Evolutionary conservation across 2,888 invertebrate genomes (phyloP).

Genomic region (Drosophila lacicola): DNA sequence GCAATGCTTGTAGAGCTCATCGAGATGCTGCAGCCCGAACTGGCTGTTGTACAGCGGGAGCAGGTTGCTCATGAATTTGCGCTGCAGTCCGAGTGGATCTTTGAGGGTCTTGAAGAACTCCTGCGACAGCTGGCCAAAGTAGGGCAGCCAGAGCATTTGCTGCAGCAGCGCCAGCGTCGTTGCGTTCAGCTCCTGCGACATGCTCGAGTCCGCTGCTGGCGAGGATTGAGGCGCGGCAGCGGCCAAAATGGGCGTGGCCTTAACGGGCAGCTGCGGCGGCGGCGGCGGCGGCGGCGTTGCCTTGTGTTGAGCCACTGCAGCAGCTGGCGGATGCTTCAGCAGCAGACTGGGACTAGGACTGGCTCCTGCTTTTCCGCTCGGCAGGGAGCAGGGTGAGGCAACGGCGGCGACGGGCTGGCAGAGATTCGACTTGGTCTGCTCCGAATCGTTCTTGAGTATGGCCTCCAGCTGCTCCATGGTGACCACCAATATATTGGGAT

Average conservation of each 20-base stretch:
- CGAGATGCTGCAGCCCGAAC: slow-evolving; percentile 68
- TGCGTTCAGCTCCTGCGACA: slow-evolving; percentile 89
- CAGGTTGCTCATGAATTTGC: slow-evolving; percentile 75
- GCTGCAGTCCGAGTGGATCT: slow-evolving; percentile 72
- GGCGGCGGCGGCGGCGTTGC: slow-evolving; percentile 4
- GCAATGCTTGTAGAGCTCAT: slow-evolving; percentile 72
- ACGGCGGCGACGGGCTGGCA: not conserved
- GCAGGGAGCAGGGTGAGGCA: slow-evolving; percentile 7
- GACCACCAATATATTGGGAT: slow-evolving; percentile 92
- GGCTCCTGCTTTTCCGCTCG: slow-evolving; percentile 20
- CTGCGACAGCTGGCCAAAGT: slow-evolving; percentile 85
- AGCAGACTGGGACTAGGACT: slow-evolving; percentile 26
- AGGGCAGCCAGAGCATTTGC: slow-evolving; percentile 91
- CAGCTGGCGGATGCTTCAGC: slow-evolving; percentile 10
- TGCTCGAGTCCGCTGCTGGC: slow-evolving; percentile 74
- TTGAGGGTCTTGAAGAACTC: slow-evolving; percentile 86
- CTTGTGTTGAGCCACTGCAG: slow-evolving; percentile 1
- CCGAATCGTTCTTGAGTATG: slow-evolving; percentile 87
- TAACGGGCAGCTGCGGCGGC: slow-evolving; percentile 12
- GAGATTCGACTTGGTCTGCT: slow-evolving; percentile 53
- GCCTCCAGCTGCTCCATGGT: slow-evolving; percentile 90
- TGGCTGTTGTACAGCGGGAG: slow-evolving; percentile 72
- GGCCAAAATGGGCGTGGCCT: slow-evolving; percentile 25
- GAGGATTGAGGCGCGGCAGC: slow-evolving; percentile 42
- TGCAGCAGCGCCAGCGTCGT: slow-evolving; percentile 89